Evolutionary conservation across 2,797 vertebrate species (phyloP).

Genomic region (Microchirus variegatus): DNA sequence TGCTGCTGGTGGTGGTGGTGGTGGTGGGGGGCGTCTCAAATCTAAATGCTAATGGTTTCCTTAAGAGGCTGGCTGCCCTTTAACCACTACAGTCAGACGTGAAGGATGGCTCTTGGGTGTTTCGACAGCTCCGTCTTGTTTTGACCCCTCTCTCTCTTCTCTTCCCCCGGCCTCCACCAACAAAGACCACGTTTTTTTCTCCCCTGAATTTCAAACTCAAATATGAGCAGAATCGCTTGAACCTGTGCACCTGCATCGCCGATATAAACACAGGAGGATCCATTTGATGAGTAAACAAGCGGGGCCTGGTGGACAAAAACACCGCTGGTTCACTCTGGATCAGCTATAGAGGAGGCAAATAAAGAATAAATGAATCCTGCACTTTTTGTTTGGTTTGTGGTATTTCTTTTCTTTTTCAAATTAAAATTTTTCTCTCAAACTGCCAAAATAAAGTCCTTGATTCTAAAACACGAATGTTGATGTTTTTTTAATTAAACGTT

Average conservation of each 20-base stretch:
- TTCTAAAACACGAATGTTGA: no score
- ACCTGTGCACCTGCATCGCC: background rate
- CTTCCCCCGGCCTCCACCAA: slow-evolving; percentile 16
- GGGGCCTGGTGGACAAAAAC: background rate
- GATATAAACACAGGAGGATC: background rate
- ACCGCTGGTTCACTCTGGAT: slow-evolving; percentile 5
- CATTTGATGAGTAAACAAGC: slow-evolving; percentile 14
- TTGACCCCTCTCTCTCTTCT: slow-evolving; percentile 50
- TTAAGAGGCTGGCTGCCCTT: slow-evolving; percentile 77
- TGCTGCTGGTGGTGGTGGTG: background rate
- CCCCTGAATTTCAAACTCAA: slow-evolving; percentile 8
- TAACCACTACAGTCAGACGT: slow-evolving; percentile 73
- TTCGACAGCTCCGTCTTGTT: slow-evolving; percentile 62
- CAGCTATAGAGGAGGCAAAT: background rate
- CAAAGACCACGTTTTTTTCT: slow-evolving; percentile 21
- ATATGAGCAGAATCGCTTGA: slow-evolving; percentile 5
- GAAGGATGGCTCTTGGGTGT: slow-evolving; percentile 70
- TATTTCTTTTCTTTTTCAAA: background rate
- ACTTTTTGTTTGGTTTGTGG: background rate
- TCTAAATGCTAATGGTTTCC: slow-evolving; percentile 82
- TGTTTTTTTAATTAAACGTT: no score
- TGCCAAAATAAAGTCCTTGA: no score
- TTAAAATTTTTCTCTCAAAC: no score
- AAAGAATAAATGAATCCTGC: no score
- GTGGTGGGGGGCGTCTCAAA: slow-evolving; percentile 55